Base-by-base conservation (phyloP, 2,888 invertebrate genomes). In the Acrobasis consociella region DNA sequence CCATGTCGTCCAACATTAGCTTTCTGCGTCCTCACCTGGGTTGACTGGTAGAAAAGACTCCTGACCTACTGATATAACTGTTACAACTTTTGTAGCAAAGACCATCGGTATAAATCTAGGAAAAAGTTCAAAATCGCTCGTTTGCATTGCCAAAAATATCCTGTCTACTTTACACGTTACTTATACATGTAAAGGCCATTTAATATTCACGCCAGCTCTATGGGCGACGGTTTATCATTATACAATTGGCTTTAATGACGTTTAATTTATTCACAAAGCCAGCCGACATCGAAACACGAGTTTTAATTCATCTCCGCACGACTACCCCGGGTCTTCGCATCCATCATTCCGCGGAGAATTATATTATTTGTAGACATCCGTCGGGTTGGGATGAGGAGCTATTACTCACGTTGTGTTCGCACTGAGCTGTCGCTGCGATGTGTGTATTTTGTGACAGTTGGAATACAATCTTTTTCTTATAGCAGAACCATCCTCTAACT, bases 161-260 rank as follows among this genome's bases (percentile, higher is more conserved):
- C 46, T 11, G 46, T 46, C 13, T 46, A n/a, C 31, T 46, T 5
- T n/a, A 13, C 3, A 9, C 46, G 10, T 37, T 50, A 59, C 52
- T 51, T 60, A 51, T 60, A 60, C 52, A 51, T 22, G 39, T 42
- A 50, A 42, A 31, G 50, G 31, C 22, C 39, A 51, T 63, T 63
- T 62, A 60, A 65, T 64, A 72, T 73, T 67, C 69, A 66, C 66
- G 63, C 60, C 56, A 60, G 61, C 62, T 50, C 58, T 59, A 60
- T 60, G 16, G 50, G 50, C 60, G 65, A 31, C 64, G 65, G 69
- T 51, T 65, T 62, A 61, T 68, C 68, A 67, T 69, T 70, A 68
- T 67, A 71, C 70, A 68, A 70, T 70, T 69, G 68, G 68, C 63
- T 69, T 66, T 67, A 68, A 71, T 69, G 69, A 64, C 69, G 64